Evolutionary conservation across 2,888 invertebrate species (phyloP).

Genomic region (Euzophera pinguis): DNA sequence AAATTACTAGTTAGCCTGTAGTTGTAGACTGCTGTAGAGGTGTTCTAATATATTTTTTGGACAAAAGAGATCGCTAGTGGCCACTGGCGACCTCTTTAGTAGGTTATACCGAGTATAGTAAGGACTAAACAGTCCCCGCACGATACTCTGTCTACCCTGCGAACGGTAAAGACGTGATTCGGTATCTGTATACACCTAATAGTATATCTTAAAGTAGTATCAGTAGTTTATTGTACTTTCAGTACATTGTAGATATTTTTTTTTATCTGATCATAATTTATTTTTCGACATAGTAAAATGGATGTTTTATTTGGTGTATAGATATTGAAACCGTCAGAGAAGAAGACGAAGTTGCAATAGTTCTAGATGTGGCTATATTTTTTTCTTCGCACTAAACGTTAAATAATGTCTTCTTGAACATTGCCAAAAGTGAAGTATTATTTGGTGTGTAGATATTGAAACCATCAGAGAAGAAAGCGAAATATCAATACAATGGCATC

Average conservation of each 20-base stretch:
- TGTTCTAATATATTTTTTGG: background rate
- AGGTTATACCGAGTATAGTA: background rate
- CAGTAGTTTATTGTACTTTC: background rate
- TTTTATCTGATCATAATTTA: constrained; percentile 4
- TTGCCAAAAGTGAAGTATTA: constrained; percentile 3
- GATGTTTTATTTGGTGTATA: constrained; percentile 54
- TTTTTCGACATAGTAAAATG: constrained; percentile 9
- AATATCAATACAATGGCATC: constrained; percentile 96
- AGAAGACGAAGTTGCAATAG: constrained; percentile 99
- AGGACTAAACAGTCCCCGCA: background rate
- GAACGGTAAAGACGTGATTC: constrained; percentile 1
- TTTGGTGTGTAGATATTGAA: constrained; percentile 91
- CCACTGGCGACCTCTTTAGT: too few relatives aligned
- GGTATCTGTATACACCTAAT: constrained; percentile 1
- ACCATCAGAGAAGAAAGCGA: constrained; percentile 99
- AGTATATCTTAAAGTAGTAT: background rate
- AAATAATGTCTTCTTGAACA: constrained; percentile 1
- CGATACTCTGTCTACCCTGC: background rate
- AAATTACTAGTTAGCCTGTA: background rate
- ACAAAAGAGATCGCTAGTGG: background rate
- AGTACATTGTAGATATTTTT: constrained; percentile 6
- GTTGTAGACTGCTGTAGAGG: background rate
- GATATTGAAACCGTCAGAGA: constrained; percentile 99
- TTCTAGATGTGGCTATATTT: constrained; percentile 12
- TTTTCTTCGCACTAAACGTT: constrained; percentile 2